These are phyloP conservation scores for Physeter macrocephalus DNA, from an alignment of 2,113 vertebrate genomes.

Conservation along the genomic window DNA sequence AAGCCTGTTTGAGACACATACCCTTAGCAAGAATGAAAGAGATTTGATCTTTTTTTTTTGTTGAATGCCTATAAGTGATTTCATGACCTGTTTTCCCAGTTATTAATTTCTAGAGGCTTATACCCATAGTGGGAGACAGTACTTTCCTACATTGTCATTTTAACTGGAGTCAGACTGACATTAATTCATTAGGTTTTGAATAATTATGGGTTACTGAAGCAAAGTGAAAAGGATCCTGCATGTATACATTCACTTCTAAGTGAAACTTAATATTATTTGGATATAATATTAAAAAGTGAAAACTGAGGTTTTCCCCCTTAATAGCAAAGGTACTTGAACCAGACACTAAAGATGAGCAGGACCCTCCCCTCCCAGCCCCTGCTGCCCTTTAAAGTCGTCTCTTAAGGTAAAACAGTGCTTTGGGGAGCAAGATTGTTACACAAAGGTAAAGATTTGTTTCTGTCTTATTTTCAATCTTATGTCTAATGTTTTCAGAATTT, in stretches of 20 bases:
- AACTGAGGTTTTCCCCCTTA: neutral
- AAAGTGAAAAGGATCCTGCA: neutral
- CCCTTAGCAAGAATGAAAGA: neutral
- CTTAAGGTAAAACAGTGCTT: neutral
- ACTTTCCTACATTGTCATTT: neutral
- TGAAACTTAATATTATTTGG: slow-evolving; percentile 4
- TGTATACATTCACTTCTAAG: neutral
- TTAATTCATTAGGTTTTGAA: slow-evolving; percentile 28
- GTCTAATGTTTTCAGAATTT: slow-evolving; percentile 7
- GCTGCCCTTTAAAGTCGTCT: neutral
- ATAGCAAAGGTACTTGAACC: neutral
- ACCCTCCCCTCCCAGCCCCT: too few species aligned
- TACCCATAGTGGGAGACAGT: neutral
- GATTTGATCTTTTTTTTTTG: neutral
- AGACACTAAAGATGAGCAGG: neutral
- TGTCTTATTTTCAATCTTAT: neutral
- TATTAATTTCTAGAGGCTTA: neutral
- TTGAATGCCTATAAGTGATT: neutral
- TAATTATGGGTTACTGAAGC: neutral
- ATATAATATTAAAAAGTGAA: neutral
- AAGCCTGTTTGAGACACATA: neutral
- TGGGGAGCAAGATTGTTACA: neutral
- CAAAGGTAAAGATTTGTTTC: neutral
- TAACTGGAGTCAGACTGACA: neutral
- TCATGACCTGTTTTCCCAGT: neutral